Percentiles rank a stretch among this genome's conserved stretches.
phyloP scores from a whole-genome alignment of 1,140 invertebrate genomes.

The Octopus bimaculoides region DNA sequence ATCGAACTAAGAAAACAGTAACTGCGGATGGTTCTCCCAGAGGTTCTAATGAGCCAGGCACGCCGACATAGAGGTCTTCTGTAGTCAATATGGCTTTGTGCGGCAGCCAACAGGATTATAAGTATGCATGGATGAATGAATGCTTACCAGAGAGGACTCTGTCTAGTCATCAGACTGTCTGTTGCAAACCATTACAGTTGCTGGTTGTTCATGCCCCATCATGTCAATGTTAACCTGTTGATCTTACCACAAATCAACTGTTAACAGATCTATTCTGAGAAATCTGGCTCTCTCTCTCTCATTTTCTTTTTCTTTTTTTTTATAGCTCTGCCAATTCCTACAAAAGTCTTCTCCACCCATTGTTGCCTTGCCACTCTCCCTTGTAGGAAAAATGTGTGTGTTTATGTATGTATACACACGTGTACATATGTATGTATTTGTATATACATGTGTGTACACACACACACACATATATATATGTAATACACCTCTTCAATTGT shows the following conservation, averaged over 20 bases:
- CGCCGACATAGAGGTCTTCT: background rate
- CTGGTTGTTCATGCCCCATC: background rate
- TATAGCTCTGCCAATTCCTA: background rate
- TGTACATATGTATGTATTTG: background rate
- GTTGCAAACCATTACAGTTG: conserved; percentile 6
- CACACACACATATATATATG: no score
- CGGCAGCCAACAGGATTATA: background rate
- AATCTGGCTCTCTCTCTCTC: background rate
- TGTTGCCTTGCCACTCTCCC: background rate
- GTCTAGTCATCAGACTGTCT: background rate
- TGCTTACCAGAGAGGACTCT: background rate
- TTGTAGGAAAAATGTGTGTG: background rate
- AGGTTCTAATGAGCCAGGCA: conserved; percentile 1
- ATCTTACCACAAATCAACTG: background rate
- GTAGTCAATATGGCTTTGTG: background rate
- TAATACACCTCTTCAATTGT: no score
- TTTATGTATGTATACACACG: background rate
- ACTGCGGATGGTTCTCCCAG: background rate
- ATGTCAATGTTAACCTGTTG: background rate
- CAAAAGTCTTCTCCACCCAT: background rate
- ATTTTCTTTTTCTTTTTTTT: background rate
- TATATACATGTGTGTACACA: background rate
- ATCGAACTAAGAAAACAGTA: conserved; percentile 66
- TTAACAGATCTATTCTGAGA: background rate
- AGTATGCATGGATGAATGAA: conserved; percentile 8